phyloP scores from a whole-genome alignment of 1,140 invertebrate genomes.

The Elymnias hypermnestra region DNA sequence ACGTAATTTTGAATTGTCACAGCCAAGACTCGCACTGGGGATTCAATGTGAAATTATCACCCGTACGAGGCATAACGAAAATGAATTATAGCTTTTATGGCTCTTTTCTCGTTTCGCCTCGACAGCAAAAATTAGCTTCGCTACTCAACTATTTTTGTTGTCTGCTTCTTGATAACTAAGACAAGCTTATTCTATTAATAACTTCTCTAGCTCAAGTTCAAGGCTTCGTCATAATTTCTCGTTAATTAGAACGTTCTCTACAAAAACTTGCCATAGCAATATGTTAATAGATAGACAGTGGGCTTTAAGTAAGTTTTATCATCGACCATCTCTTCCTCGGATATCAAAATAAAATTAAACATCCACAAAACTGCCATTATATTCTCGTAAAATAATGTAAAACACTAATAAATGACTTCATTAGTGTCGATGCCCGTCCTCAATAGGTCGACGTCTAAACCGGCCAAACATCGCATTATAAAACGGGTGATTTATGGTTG shows the following conservation, averaged over 20 bases:
- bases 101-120: constrained; percentile 30
- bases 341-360: too few relatives aligned
- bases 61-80: constrained; percentile 69
- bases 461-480: constrained; percentile 58
- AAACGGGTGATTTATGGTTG: constrained; percentile 66
- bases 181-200: constrained; percentile 2
- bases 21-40: constrained; percentile 33
- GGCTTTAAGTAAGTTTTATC: too few relatives aligned
- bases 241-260: too few relatives aligned
- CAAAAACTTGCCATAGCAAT: too few relatives aligned
- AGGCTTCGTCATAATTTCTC: background rate
- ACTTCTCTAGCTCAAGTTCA: background rate
- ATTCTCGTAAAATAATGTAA: constrained; percentile 49
- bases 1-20: constrained; percentile 69
- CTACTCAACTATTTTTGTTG: constrained; percentile 25
- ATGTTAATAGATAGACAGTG: too few relatives aligned
- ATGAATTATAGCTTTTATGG: constrained; percentile 70
- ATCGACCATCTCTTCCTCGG: too few relatives aligned
- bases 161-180: background rate
- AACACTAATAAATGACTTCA: constrained; percentile 58
- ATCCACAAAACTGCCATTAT: too few relatives aligned
- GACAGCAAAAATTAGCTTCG: constrained; percentile 35
- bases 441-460: constrained; percentile 47
- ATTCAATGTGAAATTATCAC: constrained; percentile 70
- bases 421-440: constrained; percentile 29